Conservation (phyloP, 2,888 invertebrate genomes). For the Ophonus ardosiacus region DNA sequence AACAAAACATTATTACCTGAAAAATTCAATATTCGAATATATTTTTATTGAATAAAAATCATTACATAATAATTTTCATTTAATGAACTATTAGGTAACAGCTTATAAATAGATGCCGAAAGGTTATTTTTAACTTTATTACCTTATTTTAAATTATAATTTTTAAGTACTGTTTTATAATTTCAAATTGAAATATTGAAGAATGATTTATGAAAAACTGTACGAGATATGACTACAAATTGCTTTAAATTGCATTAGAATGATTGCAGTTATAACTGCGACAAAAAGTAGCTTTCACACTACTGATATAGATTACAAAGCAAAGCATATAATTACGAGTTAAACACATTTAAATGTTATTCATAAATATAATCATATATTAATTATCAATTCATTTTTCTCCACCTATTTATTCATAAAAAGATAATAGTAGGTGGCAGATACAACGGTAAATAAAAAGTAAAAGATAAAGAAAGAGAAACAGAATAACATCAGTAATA, state of each 20-base stretch:
- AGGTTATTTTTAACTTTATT: neutral
- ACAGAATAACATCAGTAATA: conserved; percentile 4
- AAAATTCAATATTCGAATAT: too few species aligned
- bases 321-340: neutral
- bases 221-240: neutral
- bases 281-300: conserved; percentile 27
- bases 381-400: conserved; percentile 31
- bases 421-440: conserved; percentile 25
- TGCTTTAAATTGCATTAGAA: neutral
- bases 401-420: neutral
- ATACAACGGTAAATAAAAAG: conserved; percentile 35
- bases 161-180: neutral
- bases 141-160: neutral
- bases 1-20: too few species aligned
- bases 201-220: neutral
- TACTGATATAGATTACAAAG: neutral
- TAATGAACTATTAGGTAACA: too few species aligned
- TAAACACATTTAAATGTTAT: conserved; percentile 21
- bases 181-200: neutral
- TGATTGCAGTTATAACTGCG: neutral
- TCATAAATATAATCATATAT: conserved; percentile 24
- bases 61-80: too few species aligned
- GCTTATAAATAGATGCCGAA: neutral
- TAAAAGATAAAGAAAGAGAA: conserved; percentile 20
- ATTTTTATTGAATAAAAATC: too few species aligned